Evolutionary conservation across 1,140 invertebrate species (phyloP).

Genomic region (Drosophila mauritiana): DNA sequence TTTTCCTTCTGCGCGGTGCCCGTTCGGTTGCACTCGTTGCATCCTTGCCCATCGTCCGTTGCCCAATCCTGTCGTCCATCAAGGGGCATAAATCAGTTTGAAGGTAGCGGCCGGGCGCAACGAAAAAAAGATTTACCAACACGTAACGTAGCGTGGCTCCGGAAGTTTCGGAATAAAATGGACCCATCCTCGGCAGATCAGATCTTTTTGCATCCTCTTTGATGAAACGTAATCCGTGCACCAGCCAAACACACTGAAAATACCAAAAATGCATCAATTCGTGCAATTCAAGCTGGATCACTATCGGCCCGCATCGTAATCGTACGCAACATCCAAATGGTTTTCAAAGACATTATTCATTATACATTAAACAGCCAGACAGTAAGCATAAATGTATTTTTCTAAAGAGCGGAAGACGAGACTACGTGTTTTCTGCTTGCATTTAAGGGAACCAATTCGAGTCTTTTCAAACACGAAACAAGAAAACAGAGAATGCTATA

Average conservation of each 20-base stretch:
- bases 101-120: slow-evolving; percentile 20
- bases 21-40: slow-evolving; percentile 63
- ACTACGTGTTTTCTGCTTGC: too few relatives aligned
- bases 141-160: slow-evolving; percentile 41
- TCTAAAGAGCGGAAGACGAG: too few relatives aligned
- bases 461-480: too few relatives aligned
- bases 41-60: slow-evolving; percentile 40
- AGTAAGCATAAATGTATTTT: too few relatives aligned
- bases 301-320: slow-evolving; percentile 35
- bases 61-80: slow-evolving; percentile 68
- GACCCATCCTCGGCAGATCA: slow-evolving; percentile 21
- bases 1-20: slow-evolving; percentile 36
- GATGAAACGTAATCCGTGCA: slow-evolving; percentile 67
- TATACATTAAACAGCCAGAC: too few relatives aligned
- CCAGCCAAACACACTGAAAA: slow-evolving; percentile 81
- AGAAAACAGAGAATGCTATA: too few relatives aligned
- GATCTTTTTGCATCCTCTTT: slow-evolving; percentile 33
- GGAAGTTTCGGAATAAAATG: slow-evolving; percentile 68
- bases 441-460: too few relatives aligned
- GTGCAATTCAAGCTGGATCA: slow-evolving; percentile 62
- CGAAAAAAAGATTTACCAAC: slow-evolving; percentile 39
- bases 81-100: slow-evolving; percentile 81
- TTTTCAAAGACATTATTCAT: neutral
- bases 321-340: slow-evolving; percentile 28
- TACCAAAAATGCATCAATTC: slow-evolving; percentile 84